Conservation (phyloP, 1,140 invertebrate genomes). For the Drosophila kurseongensis region DNA sequence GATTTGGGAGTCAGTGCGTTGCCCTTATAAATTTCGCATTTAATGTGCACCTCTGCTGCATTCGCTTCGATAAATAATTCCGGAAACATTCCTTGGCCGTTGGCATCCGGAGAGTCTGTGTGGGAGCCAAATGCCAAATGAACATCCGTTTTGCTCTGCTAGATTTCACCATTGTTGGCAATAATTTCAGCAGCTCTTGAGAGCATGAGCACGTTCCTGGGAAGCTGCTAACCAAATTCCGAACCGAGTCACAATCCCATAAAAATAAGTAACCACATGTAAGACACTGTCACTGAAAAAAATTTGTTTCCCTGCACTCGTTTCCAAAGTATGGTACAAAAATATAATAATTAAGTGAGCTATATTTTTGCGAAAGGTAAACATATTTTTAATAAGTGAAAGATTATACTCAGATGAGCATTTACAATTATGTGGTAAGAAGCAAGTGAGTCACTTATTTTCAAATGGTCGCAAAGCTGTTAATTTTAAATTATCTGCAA, state of each 20-base stretch:
- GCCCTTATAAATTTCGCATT: slow-evolving; percentile 57
- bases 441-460: too few species aligned
- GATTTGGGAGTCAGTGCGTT: slow-evolving; percentile 52
- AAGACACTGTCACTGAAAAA: background rate
- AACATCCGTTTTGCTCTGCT: slow-evolving; percentile 50
- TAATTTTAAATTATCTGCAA: background rate
- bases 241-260: slow-evolving; percentile 1
- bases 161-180: slow-evolving; percentile 43
- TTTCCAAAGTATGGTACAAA: too few species aligned
- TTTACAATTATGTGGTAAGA: too few species aligned
- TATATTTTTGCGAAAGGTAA: too few species aligned
- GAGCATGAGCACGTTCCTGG: slow-evolving; percentile 18
- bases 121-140: slow-evolving; percentile 44
- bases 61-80: slow-evolving; percentile 53
- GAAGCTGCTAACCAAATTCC: slow-evolving; percentile 35
- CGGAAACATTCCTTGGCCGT: slow-evolving; percentile 41
- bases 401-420: too few species aligned
- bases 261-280: slow-evolving; percentile 26
- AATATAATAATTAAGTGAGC: background rate
- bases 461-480: background rate
- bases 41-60: slow-evolving; percentile 50
- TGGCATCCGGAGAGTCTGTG: slow-evolving; percentile 8
- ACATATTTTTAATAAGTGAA: too few species aligned
- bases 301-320: background rate
- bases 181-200: slow-evolving; percentile 9